Percentiles rank a stretch among this genome's conserved stretches.
These are phyloP conservation scores for Cryptophagus acutangulus DNA, from an alignment of 2,888 invertebrate genomes.

Conservation along the genomic window DNA sequence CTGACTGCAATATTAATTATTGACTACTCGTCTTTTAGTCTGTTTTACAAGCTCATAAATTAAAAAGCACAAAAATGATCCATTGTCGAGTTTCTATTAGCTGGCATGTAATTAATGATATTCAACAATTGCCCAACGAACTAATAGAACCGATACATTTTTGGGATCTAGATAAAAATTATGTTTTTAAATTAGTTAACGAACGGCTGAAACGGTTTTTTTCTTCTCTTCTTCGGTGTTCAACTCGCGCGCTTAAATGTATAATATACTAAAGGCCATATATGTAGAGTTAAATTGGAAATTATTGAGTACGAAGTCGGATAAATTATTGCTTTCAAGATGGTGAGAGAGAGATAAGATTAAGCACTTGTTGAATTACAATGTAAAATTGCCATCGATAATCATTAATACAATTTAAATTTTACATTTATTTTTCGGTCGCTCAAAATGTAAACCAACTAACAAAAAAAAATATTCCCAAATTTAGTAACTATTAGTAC, in stretches of 20 bases:
- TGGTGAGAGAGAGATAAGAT: not conserved
- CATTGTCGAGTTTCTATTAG: constrained; percentile 9
- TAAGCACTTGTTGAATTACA: constrained; percentile 1
- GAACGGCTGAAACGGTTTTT: too few species aligned
- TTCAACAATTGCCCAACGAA: constrained; percentile 7
- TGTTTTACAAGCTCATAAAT: not conserved
- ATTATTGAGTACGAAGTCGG: not conserved
- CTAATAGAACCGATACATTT: too few species aligned
- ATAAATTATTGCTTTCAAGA: not conserved
- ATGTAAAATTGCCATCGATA: constrained; percentile 1
- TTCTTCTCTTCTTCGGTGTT: too few species aligned
- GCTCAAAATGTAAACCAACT: too few species aligned
- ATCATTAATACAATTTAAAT: not conserved
- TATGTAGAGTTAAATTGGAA: not conserved
- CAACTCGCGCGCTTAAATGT: too few species aligned
- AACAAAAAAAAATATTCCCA: too few species aligned
- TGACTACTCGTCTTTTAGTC: constrained; percentile 8
- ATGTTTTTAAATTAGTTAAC: too few species aligned
- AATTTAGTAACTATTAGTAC: too few species aligned
- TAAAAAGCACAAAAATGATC: constrained; percentile 3
- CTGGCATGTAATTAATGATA: constrained; percentile 13
- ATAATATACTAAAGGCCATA: not conserved
- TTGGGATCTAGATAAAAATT: too few species aligned
- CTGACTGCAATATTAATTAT: constrained; percentile 10
- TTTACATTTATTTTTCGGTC: constrained; percentile 16